A percentile compares a stretch with the other conserved stretches of the same genome.
These are phyloP conservation scores for Danionella cerebrum DNA, from an alignment of 2,113 vertebrate species.

Conservation along the genomic window DNA sequence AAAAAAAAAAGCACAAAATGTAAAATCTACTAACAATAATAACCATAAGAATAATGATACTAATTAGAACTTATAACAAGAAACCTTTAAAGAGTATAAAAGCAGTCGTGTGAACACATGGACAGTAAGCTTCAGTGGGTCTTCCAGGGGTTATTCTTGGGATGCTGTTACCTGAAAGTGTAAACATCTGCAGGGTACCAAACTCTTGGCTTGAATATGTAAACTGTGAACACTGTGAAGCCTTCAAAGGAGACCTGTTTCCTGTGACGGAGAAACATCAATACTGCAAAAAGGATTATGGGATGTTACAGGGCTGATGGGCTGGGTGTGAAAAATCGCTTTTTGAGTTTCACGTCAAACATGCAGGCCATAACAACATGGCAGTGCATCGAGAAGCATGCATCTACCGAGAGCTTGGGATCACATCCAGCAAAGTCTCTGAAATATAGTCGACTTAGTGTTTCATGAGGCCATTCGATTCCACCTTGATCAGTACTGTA, in stretches of 20 bases:
- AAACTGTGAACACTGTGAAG: constrained; percentile 2
- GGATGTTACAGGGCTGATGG: not conserved
- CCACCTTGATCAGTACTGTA: constrained; percentile 15
- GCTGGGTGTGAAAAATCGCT: not conserved
- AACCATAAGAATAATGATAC: constrained; percentile 36
- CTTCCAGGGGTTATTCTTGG: not conserved
- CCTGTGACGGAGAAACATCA: not conserved
- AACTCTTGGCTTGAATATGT: constrained; percentile 6
- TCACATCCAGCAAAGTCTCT: not conserved
- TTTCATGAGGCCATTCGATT: not conserved
- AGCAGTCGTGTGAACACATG: constrained; percentile 29
- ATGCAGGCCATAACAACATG: constrained; percentile 13
- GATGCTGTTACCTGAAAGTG: constrained; percentile 32
- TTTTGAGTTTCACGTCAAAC: not conserved
- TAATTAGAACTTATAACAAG: constrained; percentile 33
- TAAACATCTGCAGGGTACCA: constrained; percentile 49
- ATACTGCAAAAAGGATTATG: constrained; percentile 21
- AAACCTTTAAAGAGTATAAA: constrained; percentile 36
- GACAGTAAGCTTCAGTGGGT: constrained; percentile 24
- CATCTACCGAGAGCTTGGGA: not conserved
- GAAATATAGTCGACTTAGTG: not conserved
- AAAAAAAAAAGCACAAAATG: constrained; percentile 15
- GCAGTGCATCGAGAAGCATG: constrained; percentile 14
- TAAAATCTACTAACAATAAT: constrained; percentile 20
- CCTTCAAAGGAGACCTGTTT: not conserved